A percentile compares a stretch with the other conserved stretches of the same genome.
These are phyloP conservation scores for Caiman crocodilus DNA, from an alignment of 2,797 vertebrate genomes.

Conservation along the genomic window DNA sequence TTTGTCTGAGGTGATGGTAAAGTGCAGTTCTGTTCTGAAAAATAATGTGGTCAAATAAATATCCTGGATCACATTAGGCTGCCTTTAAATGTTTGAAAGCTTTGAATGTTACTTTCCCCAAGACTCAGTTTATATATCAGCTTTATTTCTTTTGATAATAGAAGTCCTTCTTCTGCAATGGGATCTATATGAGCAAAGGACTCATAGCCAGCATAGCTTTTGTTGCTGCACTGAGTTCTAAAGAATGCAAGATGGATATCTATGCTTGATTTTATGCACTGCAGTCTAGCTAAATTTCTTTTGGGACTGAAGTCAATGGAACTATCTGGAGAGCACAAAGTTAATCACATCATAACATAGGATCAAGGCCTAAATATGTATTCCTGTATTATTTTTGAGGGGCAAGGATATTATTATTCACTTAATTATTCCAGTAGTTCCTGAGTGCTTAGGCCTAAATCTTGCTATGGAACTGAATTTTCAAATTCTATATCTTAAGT, in stretches of 20 bases:
- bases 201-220: accelerated
- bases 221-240: not conserved
- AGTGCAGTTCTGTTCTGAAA: not conserved
- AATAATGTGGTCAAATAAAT: not conserved
- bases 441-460: not conserved
- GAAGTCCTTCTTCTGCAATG: not conserved
- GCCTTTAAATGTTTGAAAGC: slow-evolving; percentile 13
- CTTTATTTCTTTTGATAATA: not conserved
- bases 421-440: not conserved
- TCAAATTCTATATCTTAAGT: not conserved
- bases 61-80: not conserved
- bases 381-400: not conserved
- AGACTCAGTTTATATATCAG: not conserved
- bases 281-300: not conserved
- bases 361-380: not conserved
- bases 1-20: not conserved
- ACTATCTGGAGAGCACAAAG: not conserved
- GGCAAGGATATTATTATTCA: too few relatives aligned
- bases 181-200: not conserved
- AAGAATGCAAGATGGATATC: accelerated
- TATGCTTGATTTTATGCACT: accelerated
- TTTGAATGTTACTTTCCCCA: not conserved
- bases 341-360: not conserved
- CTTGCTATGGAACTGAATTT: not conserved
- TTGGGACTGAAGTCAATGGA: not conserved